These are phyloP conservation scores for Drosophila lacertosa DNA, from an alignment of 1,140 invertebrate genomes.

Conservation along the genomic window DNA sequence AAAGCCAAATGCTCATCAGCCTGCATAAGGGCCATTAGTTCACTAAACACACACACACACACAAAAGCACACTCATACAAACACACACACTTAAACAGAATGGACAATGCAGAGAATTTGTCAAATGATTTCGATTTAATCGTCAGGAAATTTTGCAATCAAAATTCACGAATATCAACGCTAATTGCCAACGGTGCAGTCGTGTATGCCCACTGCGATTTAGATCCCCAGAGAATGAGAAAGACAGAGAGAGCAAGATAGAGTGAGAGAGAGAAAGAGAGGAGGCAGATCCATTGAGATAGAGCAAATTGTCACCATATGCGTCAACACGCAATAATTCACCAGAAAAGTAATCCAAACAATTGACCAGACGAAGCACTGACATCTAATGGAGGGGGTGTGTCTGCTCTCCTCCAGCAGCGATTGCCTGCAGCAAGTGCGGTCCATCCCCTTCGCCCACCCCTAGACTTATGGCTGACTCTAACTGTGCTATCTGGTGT, in stretches of 20 bases:
- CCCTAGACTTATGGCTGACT: conserved; percentile 11
- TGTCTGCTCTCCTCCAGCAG: conserved; percentile 41
- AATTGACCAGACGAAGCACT: conserved; percentile 78
- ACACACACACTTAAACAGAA: conserved; percentile 2
- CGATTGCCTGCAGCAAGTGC: conserved; percentile 66
- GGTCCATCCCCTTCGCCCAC: conserved; percentile 3
- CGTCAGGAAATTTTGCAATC: conserved; percentile 73
- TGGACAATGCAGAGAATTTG: conserved; percentile 26
- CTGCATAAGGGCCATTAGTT: conserved; percentile 30
- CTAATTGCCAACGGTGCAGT: conserved; percentile 68
- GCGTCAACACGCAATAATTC: conserved; percentile 84
- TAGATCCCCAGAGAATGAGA: conserved; percentile 35
- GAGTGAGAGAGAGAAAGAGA: conserved; percentile 14
- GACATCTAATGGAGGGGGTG: conserved; percentile 73
- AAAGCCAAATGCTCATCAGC: conserved; percentile 29
- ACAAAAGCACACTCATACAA: too few relatives aligned
- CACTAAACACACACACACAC: conserved; percentile 11
- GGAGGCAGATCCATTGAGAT: conserved; percentile 25
- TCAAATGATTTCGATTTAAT: conserved; percentile 82
- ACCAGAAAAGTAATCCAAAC: conserved; percentile 84
- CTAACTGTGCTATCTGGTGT: conserved; percentile 63
- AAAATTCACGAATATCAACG: conserved; percentile 75
- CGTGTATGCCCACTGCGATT: conserved; percentile 35
- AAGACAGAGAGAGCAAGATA: not conserved
- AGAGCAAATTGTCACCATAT: conserved; percentile 84